Evolutionary conservation across 2,888 invertebrate genomes (phyloP).

Genomic region (Melieria picta): DNA sequence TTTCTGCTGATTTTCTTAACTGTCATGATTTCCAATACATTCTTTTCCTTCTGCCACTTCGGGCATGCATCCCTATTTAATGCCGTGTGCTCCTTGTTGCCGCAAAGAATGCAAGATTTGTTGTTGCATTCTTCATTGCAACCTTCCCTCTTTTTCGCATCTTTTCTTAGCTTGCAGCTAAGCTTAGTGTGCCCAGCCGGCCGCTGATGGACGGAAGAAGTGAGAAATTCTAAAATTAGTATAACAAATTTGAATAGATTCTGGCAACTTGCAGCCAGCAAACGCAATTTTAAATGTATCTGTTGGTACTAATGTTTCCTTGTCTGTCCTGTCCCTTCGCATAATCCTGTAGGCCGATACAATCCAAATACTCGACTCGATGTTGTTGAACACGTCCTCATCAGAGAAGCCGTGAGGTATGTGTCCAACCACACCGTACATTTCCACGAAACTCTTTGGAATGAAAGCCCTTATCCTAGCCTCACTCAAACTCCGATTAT

Average conservation of each 20-base stretch:
- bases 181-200: conserved; percentile 1
- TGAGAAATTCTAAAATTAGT: background rate
- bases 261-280: background rate
- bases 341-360: background rate
- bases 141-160: background rate
- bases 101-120: background rate
- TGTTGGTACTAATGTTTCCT: background rate
- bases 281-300: background rate
- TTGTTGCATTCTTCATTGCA: background rate
- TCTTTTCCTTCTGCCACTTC: background rate
- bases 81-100: background rate
- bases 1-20: background rate
- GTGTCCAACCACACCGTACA: background rate
- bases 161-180: no score
- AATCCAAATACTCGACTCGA: background rate
- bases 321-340: background rate
- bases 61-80: background rate
- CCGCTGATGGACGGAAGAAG: background rate
- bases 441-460: background rate
- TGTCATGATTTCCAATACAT: conserved; percentile 3
- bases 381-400: background rate
- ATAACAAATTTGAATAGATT: background rate
- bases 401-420: background rate
- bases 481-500: background rate
- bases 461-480: background rate